Conservation (phyloP, 2,113 vertebrate genomes). For the Penelope pileata region DNA sequence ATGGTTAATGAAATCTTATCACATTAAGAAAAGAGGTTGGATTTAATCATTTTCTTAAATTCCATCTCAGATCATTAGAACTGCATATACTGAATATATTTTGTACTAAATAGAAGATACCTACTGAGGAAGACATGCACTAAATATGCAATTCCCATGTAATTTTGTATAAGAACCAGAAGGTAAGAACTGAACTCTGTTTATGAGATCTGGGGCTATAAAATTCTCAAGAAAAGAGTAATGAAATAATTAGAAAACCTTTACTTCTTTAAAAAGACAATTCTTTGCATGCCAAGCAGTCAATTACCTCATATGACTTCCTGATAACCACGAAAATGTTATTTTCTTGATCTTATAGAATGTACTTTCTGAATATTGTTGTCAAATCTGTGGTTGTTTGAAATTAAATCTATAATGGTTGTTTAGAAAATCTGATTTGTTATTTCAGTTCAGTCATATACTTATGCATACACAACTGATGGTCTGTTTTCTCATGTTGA, state of each 20-base stretch:
- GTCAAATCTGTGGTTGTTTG: background rate
- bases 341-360: background rate
- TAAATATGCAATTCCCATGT: background rate
- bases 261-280: background rate
- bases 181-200: background rate
- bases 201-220: background rate
- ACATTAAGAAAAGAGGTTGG: background rate
- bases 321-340: background rate
- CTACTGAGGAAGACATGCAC: background rate
- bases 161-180: background rate
- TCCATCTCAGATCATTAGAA: background rate
- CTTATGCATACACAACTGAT: background rate
- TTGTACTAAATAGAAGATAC: background rate
- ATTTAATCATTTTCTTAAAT: background rate
- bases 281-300: background rate
- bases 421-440: background rate
- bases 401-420: background rate
- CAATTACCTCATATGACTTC: rapidly evolving
- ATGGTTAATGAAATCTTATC: background rate
- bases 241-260: background rate
- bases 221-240: background rate
- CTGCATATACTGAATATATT: background rate
- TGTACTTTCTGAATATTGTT: background rate
- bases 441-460: background rate
- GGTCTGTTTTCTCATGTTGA: background rate